Evolutionary conservation across 2,113 vertebrate genomes (phyloP).

Genomic region (Pelecanoides urinatrix): DNA sequence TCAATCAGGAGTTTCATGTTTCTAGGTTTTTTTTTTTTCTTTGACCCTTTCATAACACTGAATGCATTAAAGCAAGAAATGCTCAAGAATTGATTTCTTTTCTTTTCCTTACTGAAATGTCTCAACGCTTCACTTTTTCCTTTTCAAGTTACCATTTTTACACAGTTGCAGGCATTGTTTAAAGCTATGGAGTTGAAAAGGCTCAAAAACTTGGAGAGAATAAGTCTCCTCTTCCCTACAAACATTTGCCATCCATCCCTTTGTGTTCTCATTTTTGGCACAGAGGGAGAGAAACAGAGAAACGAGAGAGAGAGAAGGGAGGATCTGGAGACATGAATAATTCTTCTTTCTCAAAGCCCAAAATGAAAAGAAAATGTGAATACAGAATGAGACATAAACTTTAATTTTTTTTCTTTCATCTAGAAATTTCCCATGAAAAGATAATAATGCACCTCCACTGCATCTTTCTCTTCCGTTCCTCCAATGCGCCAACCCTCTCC

Average conservation of each 20-base stretch:
- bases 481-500: fast-evolving
- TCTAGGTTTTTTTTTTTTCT: background rate
- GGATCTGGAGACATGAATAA: slow-evolving; percentile 27
- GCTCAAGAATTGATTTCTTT: slow-evolving; percentile 13
- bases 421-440: slow-evolving; percentile 9
- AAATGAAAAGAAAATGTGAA: slow-evolving; percentile 35
- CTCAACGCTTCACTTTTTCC: background rate
- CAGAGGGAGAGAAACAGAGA: background rate
- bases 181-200: background rate
- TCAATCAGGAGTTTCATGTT: background rate
- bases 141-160: slow-evolving; percentile 14
- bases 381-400: slow-evolving; percentile 15
- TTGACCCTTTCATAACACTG: slow-evolving; percentile 4
- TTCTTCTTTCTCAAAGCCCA: slow-evolving; percentile 12
- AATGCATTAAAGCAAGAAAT: slow-evolving; percentile 33
- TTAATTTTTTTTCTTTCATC: background rate
- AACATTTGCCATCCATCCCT: slow-evolving; percentile 16
- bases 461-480: background rate
- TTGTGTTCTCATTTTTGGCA: slow-evolving; percentile 7
- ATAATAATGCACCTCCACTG: background rate
- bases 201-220: background rate
- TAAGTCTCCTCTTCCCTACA: background rate
- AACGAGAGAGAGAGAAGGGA: background rate
- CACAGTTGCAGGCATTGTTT: background rate
- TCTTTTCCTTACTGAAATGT: background rate